A percentile compares a stretch with the other conserved stretches of the same genome.
These are phyloP conservation scores for Mormyrus proboscirostris DNA, from an alignment of 2,797 vertebrate species.

Conservation along the genomic window DNA sequence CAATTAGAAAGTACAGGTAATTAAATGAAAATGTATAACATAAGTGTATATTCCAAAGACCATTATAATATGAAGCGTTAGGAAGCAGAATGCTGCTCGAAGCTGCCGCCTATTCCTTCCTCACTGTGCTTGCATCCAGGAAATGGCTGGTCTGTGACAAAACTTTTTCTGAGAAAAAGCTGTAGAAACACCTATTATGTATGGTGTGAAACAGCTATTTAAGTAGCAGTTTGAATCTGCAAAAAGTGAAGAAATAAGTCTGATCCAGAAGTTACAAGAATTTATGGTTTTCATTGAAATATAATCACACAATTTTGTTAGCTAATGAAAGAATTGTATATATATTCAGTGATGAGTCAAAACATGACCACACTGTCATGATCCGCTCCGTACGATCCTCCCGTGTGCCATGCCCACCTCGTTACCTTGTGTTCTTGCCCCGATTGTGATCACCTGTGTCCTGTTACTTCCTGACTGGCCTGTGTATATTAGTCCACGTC, in stretches of 20 bases:
- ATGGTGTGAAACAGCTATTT: slow-evolving; percentile 6
- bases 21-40: neutral
- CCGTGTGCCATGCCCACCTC: too few relatives aligned
- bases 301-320: neutral
- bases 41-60: neutral
- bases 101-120: neutral
- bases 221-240: neutral
- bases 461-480: too few relatives aligned
- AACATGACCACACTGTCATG: neutral
- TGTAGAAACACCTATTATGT: slow-evolving; percentile 16
- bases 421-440: too few relatives aligned
- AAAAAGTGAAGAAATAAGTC: neutral
- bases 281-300: neutral
- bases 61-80: neutral
- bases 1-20: neutral
- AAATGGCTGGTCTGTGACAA: neutral
- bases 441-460: too few relatives aligned
- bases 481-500: too few relatives aligned
- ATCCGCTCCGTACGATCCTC: too few relatives aligned
- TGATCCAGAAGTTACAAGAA: neutral
- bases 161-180: neutral
- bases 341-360: neutral
- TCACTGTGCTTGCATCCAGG: slow-evolving; percentile 6
- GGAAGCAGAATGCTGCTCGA: neutral
- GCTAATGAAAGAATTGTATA: neutral